Evolutionary conservation across 2,888 invertebrate species (phyloP), one percentile per base, ranked within the genome.

Genomic region (Bugula neritina): DNA sequence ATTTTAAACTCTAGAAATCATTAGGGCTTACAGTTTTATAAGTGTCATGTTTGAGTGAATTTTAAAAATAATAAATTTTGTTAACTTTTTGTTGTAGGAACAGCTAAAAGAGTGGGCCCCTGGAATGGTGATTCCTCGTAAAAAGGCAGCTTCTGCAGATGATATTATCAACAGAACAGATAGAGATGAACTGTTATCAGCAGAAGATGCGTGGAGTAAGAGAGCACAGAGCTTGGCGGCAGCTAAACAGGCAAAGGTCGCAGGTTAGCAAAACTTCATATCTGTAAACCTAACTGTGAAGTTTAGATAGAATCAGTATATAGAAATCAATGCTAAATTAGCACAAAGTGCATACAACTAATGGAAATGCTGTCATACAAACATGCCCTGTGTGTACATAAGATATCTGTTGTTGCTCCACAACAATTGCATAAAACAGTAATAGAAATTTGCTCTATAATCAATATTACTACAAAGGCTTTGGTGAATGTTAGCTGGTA

Each of bases 121-220:
- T 17, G 70, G 70, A n/a, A 70, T 70, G 70, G 31, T 43, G 2
- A 70, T 70, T 5, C 70, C 70, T 23, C 70, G 70, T 10, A 70
- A 70, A 52, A 70, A 70, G 29, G 70, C 70, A 5, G 70, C 70
- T 70, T 70, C 70, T 43, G 70, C 70, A 10, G 70, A 70, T 29
- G 70, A 70, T 29, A 54, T 70, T n/a, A 70, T 63, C 10, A 21
- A 27, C 10, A 27, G 10, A 25, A 31, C 5, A 29, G 63, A 63
- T 2, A 27, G 31, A 10, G 63, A 63, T 31, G 17, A 25, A 25
- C 17, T 31, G 27, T 27, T n/a, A 25, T 63, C 63, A 63, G 63
- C 31, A 25, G 63, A 63, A 63, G 63, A 63, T 34, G 63, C 63
- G 5, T 63, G 63, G 63, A 63, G 63, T 27, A 63, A 63, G 27